A percentile compares a stretch with the other conserved stretches of the same genome.
phyloP scores from a whole-genome alignment of 2,797 vertebrate genomes.

The Platyrinchus mystaceus region DNA sequence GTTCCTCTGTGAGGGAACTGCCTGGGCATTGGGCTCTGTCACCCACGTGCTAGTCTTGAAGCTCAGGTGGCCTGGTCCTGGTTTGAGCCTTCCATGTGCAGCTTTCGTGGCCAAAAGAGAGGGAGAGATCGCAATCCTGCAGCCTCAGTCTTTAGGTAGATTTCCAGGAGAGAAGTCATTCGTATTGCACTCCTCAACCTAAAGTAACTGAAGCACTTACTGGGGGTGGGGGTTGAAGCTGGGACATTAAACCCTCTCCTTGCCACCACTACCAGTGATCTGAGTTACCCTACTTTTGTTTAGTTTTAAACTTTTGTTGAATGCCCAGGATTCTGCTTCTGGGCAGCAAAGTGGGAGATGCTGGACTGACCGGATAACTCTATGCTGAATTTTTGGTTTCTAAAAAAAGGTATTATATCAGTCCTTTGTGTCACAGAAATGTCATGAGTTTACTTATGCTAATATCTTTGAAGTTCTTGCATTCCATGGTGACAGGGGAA shows the following conservation, averaged over 20 bases:
- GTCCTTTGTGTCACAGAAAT: neutral
- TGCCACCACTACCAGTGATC: accelerated
- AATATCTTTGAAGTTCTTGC: neutral
- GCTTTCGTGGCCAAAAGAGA: neutral
- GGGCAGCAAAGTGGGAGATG: neutral
- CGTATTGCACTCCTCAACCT: neutral
- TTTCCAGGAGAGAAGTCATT: neutral
- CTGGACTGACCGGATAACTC: accelerated
- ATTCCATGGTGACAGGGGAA: neutral
- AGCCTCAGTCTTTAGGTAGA: neutral
- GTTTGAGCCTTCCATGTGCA: neutral
- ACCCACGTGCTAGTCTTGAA: accelerated
- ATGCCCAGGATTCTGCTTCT: neutral
- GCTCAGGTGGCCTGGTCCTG: neutral
- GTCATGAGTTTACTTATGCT: neutral
- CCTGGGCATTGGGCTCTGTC: accelerated
- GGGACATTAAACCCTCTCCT: neutral
- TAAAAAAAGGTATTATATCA: neutral
- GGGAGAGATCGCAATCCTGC: neutral
- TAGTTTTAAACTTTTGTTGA: neutral
- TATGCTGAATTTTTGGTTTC: neutral
- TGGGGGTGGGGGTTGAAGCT: neutral
- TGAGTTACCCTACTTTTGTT: neutral
- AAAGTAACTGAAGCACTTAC: neutral
- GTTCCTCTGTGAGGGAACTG: neutral